Base-by-base conservation (phyloP, 2,888 invertebrate species). In the Acanthopleura granulata region DNA sequence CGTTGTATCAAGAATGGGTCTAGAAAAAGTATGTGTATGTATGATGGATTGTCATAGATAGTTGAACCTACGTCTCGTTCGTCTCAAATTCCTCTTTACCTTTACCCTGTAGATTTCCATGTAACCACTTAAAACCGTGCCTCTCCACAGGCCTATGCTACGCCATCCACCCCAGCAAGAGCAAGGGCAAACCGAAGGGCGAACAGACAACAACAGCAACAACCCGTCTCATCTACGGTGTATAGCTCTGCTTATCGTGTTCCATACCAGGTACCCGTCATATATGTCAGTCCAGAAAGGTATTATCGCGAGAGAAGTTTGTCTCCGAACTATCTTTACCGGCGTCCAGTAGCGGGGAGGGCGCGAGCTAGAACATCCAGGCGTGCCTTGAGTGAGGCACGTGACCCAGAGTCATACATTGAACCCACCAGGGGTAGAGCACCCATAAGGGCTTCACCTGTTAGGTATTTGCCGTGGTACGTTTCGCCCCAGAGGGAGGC, bases 71-170 rank as follows among this genome's bases (percentile, higher is more conserved):
- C 66, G 66, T 66, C 57, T 57, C 29, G 29, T 66, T 25, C 66
- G 29, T 25, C 22, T 57, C 22, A 57, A 57, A 57, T 57, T 57
- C 57, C 57, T 57, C 57, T n/a, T 6, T 57, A 57, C 57, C 57
- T 57, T 57, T 57, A n/a, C 57, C 57, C 57, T 57, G 57, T 57
- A 57, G 57, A 57, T 57, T 57, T 66, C 25, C 22, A 27, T 27
- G 22, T 66, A 66, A 66, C 29, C 66, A 66, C 22, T 22, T 66
- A 22, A 71, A 71, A 40, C 69, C 50, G 40, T 49, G 40, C 71
- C 71, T 71, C 50, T 71, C 25, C 71, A 71, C 71, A 71, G 71
- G 71, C 71, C n/a, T 49, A 71, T 71, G 71, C 71, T 40, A n/a
- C 71, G 16, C 71, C 71, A 71, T 18, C 50, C n/a, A 71, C 71